A percentile compares a stretch with the other conserved stretches of the same genome.
These are phyloP conservation scores for Drosophila recens DNA, from an alignment of 2,888 invertebrate genomes.

Conservation along the genomic window DNA sequence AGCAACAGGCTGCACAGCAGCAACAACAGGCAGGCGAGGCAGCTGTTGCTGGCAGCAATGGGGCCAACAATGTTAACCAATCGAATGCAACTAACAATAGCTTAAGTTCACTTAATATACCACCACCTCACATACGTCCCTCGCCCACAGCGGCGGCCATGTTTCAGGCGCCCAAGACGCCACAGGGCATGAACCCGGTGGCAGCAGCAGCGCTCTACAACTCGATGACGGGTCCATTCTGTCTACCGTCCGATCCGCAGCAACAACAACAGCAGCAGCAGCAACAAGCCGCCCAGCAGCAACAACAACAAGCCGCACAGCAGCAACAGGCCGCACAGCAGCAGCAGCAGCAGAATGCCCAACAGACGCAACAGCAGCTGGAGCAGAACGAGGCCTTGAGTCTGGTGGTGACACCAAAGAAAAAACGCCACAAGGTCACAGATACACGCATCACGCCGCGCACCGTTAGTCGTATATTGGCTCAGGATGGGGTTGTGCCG, in stretches of 20 bases:
- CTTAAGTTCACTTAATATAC: slow-evolving; percentile 87
- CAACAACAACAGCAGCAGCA: slow-evolving; percentile 90
- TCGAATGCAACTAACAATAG: slow-evolving; percentile 83
- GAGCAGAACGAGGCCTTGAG: slow-evolving; percentile 98
- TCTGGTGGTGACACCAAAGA: slow-evolving; percentile 97
- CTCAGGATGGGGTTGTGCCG: slow-evolving; percentile 92
- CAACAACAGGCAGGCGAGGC: slow-evolving; percentile 48
- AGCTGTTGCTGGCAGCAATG: slow-evolving; percentile 58
- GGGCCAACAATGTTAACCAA: slow-evolving; percentile 52
- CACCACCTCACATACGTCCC: slow-evolving; percentile 89
- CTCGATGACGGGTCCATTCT: slow-evolving; percentile 88
- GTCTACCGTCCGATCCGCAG: slow-evolving; percentile 88
- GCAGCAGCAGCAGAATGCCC: slow-evolving; percentile 87
- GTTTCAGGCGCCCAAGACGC: slow-evolving; percentile 94
- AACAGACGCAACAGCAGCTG: slow-evolving; percentile 88
- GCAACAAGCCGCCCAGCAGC: slow-evolving; percentile 86
- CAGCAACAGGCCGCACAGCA: slow-evolving; percentile 87
- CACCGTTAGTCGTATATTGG: slow-evolving; percentile 94
- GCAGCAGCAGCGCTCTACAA: slow-evolving; percentile 88
- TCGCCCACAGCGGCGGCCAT: slow-evolving; percentile 90
- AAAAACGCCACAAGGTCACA: slow-evolving; percentile 98
- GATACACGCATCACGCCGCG: slow-evolving; percentile 96
- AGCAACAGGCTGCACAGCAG: slow-evolving; percentile 51
- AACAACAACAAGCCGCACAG: slow-evolving; percentile 86
- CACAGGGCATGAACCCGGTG: slow-evolving; percentile 87